Conservation (phyloP, 2,797 vertebrate genomes). For the Sebastes oblongus region DNA sequence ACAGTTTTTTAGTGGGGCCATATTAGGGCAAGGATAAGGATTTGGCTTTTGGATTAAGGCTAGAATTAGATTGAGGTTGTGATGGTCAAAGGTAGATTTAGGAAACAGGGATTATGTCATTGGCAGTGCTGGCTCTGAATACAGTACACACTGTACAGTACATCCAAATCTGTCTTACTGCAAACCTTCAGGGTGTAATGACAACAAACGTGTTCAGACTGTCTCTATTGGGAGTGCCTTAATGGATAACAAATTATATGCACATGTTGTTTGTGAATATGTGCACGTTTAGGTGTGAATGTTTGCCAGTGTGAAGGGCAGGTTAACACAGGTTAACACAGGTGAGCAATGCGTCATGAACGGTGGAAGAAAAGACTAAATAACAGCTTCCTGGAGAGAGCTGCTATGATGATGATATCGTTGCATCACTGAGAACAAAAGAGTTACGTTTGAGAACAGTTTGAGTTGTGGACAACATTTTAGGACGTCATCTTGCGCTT, state of each 20-base stretch:
- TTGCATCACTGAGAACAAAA: conserved; percentile 13
- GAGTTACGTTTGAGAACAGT: conserved; percentile 5
- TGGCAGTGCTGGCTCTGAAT: not conserved
- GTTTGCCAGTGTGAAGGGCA: conserved; percentile 24
- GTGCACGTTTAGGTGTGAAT: conserved; percentile 18
- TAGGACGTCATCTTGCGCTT: too few species aligned
- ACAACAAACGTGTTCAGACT: conserved; percentile 5
- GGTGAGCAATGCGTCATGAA: not conserved
- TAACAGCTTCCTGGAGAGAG: not conserved
- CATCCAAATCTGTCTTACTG: not conserved
- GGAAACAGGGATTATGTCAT: not conserved
- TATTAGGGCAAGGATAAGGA: not conserved
- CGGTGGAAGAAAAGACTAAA: conserved; percentile 6
- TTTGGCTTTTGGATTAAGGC: not conserved
- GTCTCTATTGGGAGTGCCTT: not conserved
- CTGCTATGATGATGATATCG: not conserved
- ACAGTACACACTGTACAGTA: not conserved
- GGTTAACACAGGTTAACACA: conserved; percentile 49
- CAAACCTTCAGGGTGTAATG: not conserved
- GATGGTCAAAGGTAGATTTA: not conserved
- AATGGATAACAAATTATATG: not conserved
- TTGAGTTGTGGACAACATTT: too few species aligned
- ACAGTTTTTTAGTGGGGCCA: not conserved
- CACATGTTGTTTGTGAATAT: not conserved
- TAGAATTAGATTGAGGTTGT: not conserved